phyloP scores from a whole-genome alignment of 2,113 vertebrate species.

The Zosterops hypoxanthus region DNA sequence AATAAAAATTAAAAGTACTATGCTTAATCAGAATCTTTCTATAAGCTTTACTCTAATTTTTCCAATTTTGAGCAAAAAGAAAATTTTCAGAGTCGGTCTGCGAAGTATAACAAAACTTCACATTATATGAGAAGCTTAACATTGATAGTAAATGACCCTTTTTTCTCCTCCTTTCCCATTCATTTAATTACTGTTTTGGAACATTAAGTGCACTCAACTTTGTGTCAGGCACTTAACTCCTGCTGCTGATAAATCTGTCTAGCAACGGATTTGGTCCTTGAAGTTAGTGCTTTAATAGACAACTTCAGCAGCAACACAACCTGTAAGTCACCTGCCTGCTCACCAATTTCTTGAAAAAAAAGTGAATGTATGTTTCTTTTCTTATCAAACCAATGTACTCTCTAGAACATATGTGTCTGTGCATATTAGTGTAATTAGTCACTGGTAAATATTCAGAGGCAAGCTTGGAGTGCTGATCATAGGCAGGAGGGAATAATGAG shows the following conservation, averaged over 20 bases:
- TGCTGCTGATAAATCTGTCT: conserved; percentile 36
- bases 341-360: background rate
- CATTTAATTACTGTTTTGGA: conserved; percentile 61
- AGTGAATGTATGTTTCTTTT: background rate
- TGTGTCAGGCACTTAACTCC: conserved; percentile 41
- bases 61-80: background rate
- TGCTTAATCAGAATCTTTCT: background rate
- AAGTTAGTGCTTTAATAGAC: background rate
- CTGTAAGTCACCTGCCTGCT: background rate
- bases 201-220: conserved; percentile 44
- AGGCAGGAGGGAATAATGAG: background rate
- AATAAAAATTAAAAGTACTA: background rate
- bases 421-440: background rate
- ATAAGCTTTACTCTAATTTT: background rate
- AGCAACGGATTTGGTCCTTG: background rate
- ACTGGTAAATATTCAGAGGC: background rate
- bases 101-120: background rate
- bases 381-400: background rate
- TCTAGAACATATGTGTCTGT: background rate
- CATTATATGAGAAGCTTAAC: background rate
- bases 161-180: conserved; percentile 44
- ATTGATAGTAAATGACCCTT: background rate
- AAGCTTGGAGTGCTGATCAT: background rate
- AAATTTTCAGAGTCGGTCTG: background rate
- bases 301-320: background rate